Percentiles rank a stretch among this genome's conserved stretches.
phyloP scores from a whole-genome alignment of 2,113 vertebrate species.

The Chamaea fasciata region DNA sequence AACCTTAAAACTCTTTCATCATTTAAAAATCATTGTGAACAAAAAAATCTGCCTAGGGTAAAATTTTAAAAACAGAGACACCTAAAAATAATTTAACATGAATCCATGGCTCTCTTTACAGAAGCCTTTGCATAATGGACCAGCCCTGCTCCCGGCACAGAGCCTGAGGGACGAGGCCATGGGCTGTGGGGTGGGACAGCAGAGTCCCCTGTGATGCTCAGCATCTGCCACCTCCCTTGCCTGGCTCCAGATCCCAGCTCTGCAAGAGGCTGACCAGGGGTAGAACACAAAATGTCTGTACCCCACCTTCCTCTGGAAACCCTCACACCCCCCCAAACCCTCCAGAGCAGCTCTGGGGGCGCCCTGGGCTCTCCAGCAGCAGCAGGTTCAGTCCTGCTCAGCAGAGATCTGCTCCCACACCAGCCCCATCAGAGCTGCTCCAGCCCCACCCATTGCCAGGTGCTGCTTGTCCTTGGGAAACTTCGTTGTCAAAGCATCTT shows the following conservation, averaged over 20 bases:
- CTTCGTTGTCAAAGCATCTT: neutral
- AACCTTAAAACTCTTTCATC: neutral
- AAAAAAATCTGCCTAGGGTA: neutral
- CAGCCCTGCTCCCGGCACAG: neutral
- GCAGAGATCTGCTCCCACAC: neutral
- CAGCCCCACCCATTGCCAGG: accelerated
- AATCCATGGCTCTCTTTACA: neutral
- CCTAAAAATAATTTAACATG: neutral
- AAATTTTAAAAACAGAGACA: neutral
- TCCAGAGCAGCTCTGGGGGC: neutral
- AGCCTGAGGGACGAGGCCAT: neutral
- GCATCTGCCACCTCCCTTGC: neutral
- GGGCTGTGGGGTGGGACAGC: neutral
- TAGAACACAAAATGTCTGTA: neutral
- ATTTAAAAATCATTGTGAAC: neutral
- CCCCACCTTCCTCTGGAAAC: neutral
- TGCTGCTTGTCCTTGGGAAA: neutral
- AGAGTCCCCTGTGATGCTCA: neutral
- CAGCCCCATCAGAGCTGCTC: accelerated
- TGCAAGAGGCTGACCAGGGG: neutral
- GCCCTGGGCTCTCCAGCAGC: neutral
- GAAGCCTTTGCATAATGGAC: neutral
- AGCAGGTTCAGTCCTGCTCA: accelerated
- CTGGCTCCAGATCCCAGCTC: neutral
- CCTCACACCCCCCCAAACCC: neutral